Evolutionary conservation across 2,113 vertebrate species (phyloP), one percentile per base, ranked within the genome.

Genomic region (Melanostigma gelatinosum): DNA sequence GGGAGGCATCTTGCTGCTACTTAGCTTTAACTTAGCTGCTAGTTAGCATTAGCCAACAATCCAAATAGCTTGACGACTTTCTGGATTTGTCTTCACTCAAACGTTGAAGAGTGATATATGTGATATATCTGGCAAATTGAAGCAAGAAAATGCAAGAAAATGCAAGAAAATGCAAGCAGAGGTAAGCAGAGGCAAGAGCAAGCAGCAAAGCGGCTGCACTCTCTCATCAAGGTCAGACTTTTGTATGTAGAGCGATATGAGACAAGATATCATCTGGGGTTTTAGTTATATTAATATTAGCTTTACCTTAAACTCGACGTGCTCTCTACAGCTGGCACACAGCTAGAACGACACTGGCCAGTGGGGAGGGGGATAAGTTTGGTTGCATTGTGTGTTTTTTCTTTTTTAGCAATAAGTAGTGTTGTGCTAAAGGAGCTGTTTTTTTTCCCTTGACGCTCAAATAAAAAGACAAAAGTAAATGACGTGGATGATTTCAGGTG

Each of bases 241-340:
- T n/a, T n/a, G 20, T 38, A 6, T 10, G n/a, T 44, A 48, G 42
- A 60, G 64, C 4, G 5, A 72, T 72, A 36, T 12, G 11, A 83
- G 66, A 72, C 48, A 13, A 52, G 27, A 29, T 64, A 64, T 36
- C 6, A 32, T 50, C 12, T 54, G 60, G 22, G 67, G 27, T 66
- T 72, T 79, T 48, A n/a, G 15, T 52, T 54, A 11, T 71, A 67
- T 76, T 79, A 46, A 67, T 61, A 38, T 73, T 16, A 60, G 27
- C 60, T 64, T 75, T 54, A 10, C 34, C 20, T 55, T 42, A 3
- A 60, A 3, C 77, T 7, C n/a, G 10, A 3, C 63, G 48, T n/a
- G 8, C 44, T 36, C 29, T 27, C 20, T 18, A 61, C 58, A 57
- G 46, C 78, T 24, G 54, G 42, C 29, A 54, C 54, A 76, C 0